Percentiles rank a stretch among this genome's conserved stretches.
Evolutionary conservation across 2,113 vertebrate species (phyloP).

Genomic region (Neolamprologus devosi): DNA sequence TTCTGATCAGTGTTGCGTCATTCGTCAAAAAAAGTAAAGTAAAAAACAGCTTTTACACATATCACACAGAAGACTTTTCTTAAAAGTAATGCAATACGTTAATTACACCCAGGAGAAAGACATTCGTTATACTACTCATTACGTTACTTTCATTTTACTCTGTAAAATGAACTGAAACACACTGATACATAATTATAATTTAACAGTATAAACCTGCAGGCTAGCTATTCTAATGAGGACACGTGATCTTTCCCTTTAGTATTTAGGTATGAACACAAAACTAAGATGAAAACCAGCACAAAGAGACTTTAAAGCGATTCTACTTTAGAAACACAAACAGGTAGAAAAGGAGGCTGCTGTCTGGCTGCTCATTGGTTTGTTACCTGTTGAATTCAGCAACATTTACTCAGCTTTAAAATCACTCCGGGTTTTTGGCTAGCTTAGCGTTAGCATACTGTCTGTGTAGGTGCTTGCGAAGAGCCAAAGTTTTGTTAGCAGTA

Average conservation of each 20-base stretch:
- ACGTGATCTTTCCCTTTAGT: not conserved
- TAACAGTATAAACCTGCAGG: not conserved
- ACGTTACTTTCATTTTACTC: not conserved
- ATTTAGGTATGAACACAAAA: not conserved
- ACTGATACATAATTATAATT: not conserved
- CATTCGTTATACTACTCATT: not conserved
- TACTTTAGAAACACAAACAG: not conserved
- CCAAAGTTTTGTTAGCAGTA: not conserved
- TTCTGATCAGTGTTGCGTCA: not conserved
- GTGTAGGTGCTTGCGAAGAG: not conserved
- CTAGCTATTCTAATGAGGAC: not conserved
- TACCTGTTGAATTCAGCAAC: not conserved
- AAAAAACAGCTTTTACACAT: not conserved
- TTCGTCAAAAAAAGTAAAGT: not conserved
- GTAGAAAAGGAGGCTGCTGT: not conserved
- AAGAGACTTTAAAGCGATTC: not conserved
- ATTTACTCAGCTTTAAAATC: not conserved
- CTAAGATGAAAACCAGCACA: not conserved
- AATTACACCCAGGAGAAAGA: not conserved
- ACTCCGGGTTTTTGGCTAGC: not conserved
- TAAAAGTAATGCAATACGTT: not conserved
- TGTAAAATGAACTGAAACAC: not conserved
- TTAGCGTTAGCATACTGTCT: not conserved
- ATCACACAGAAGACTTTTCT: not conserved
- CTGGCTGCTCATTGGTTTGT: not conserved